A percentile compares a stretch with the other conserved stretches of the same genome.
phyloP scores from a whole-genome alignment of 92 coral and sea anemone genomes.

The Parazoanthus atlanticus region DNA sequence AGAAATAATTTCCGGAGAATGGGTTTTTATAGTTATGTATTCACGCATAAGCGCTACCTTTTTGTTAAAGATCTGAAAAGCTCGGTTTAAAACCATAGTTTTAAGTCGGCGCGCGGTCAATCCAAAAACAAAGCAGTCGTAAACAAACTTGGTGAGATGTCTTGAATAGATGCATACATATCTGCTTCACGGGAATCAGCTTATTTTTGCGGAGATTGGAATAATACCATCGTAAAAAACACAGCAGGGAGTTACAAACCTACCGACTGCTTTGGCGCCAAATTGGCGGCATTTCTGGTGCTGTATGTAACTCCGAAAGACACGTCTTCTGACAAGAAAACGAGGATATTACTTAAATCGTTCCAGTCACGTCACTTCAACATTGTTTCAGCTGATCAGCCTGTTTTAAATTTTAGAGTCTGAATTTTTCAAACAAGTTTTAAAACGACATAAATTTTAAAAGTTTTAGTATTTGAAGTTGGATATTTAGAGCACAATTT shows the following conservation, averaged over 20 bases:
- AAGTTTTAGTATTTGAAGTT: not conserved
- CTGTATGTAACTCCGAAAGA: not conserved
- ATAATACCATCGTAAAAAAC: constrained; percentile 3
- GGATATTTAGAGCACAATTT: not conserved
- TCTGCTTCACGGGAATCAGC: constrained; percentile 3
- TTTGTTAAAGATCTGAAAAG: not conserved
- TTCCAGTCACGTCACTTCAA: not conserved
- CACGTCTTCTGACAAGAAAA: not conserved
- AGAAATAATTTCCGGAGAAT: constrained; percentile 1
- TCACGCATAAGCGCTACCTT: too few species aligned
- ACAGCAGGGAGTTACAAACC: constrained; percentile 20
- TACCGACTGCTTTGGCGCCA: constrained; percentile 33
- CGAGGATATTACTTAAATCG: not conserved
- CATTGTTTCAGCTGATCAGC: not conserved
- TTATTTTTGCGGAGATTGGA: constrained; percentile 26
- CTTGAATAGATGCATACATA: constrained; percentile 12
- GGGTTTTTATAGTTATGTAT: not conserved
- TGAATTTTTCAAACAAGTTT: not conserved
- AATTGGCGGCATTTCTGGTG: not conserved
- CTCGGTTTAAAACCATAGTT: not conserved
- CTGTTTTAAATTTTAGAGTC: not conserved
- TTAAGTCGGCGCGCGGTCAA: not conserved
- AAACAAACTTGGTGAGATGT: constrained; percentile 6
- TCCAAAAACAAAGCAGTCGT: not conserved
- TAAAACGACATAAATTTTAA: not conserved